phyloP scores from a whole-genome alignment of 2,113 vertebrate genomes.

The Sebastes fasciatus region DNA sequence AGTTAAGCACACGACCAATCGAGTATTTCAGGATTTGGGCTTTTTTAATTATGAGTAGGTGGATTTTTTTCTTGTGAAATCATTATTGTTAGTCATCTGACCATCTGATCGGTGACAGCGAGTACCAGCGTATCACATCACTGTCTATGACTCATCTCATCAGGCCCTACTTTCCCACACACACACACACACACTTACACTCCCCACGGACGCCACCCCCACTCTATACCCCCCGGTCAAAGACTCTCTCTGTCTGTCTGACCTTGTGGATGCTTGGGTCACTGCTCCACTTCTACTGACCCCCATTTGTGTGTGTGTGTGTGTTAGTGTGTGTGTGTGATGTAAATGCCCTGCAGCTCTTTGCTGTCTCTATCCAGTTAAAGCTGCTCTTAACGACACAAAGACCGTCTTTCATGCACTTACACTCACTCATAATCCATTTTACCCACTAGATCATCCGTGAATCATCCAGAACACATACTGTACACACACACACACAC shows the following conservation, averaged over 20 bases:
- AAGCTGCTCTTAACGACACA: slow-evolving; percentile 74
- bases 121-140: slow-evolving; percentile 66
- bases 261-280: slow-evolving; percentile 65
- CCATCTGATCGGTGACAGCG: slow-evolving; percentile 51
- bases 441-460: slow-evolving; percentile 70
- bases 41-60: not conserved
- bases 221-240: slow-evolving; percentile 52
- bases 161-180: slow-evolving; percentile 9
- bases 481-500: slow-evolving; percentile 33
- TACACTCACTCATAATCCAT: slow-evolving; percentile 76
- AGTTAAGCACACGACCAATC: not conserved
- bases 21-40: too few species aligned
- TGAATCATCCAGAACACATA: slow-evolving; percentile 66
- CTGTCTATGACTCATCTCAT: slow-evolving; percentile 61
- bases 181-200: not conserved
- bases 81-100: slow-evolving; percentile 45
- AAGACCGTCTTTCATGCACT: slow-evolving; percentile 74
- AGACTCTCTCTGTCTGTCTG: slow-evolving; percentile 71
- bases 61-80: not conserved
- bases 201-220: slow-evolving; percentile 30
- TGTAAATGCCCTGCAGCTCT: slow-evolving; percentile 69
- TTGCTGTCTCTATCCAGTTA: slow-evolving; percentile 62
- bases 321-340: slow-evolving; percentile 37
- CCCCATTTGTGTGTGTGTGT: slow-evolving; percentile 19
- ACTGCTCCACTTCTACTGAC: slow-evolving; percentile 63